These are phyloP conservation scores for Amblyjoppa fuscipennis DNA, from an alignment of 2,888 invertebrate genomes.

Conservation along the genomic window DNA sequence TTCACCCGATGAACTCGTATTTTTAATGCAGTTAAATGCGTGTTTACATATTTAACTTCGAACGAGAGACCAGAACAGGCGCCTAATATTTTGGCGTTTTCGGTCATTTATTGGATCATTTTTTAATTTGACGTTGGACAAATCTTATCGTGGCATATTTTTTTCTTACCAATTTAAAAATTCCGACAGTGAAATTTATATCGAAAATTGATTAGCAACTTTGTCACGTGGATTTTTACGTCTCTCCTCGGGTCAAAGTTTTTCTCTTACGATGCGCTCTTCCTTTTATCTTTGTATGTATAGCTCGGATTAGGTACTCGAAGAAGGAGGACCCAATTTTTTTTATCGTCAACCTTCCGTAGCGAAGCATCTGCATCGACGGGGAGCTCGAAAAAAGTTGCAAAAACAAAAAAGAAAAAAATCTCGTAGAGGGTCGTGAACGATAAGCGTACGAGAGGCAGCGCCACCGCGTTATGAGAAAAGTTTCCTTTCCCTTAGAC, in stretches of 20 bases:
- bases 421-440: constrained; percentile 44
- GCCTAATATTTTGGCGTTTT: not conserved
- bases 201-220: constrained; percentile 36
- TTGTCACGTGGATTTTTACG: not conserved
- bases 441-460: constrained; percentile 38
- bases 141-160: not conserved
- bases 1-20: constrained; percentile 38
- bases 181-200: constrained; percentile 4
- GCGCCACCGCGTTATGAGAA: constrained; percentile 59
- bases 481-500: constrained; percentile 49
- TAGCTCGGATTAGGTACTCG: constrained; percentile 19
- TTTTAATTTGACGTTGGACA: not conserved
- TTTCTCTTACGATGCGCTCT: not conserved
- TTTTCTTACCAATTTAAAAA: not conserved
- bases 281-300: not conserved
- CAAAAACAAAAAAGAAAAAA: constrained; percentile 33
- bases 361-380: constrained; percentile 49
- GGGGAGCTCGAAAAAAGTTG: constrained; percentile 1
- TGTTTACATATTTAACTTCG: constrained; percentile 6
- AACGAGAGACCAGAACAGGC: not conserved
- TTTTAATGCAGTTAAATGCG: constrained; percentile 23
- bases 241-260: constrained; percentile 6
- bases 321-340: constrained; percentile 41
- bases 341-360: constrained; percentile 59
- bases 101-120: not conserved